A percentile compares a stretch with the other conserved stretches of the same genome.
Evolutionary conservation across 2,888 invertebrate genomes (phyloP).

Genomic region (Idaea straminata): DNA sequence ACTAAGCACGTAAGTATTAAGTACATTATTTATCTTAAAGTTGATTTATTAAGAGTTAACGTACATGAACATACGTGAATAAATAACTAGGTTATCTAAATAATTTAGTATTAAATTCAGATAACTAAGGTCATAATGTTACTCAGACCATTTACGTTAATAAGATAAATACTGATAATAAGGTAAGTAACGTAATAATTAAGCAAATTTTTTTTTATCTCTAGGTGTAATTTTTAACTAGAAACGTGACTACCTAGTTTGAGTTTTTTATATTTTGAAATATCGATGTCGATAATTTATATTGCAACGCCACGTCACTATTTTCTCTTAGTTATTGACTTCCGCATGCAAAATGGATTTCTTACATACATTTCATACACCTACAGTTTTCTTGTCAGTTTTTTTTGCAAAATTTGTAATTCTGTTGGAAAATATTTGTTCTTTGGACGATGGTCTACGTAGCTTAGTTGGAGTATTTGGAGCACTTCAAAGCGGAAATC

Average conservation of each 20-base stretch:
- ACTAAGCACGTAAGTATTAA: too few species aligned
- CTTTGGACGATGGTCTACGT: too few species aligned
- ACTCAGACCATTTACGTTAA: slow-evolving; percentile 21
- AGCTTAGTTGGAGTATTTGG: too few species aligned
- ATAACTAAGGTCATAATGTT: slow-evolving; percentile 43
- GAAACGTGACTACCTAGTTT: not conserved
- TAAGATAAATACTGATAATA: not conserved
- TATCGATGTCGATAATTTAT: too few species aligned
- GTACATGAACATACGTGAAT: not conserved
- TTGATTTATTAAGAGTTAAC: slow-evolving; percentile 2
- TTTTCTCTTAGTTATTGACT: too few species aligned
- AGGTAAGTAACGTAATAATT: not conserved
- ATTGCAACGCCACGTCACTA: too few species aligned
- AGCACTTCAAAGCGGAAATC: too few species aligned
- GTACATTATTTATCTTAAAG: not conserved
- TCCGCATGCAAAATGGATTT: too few species aligned
- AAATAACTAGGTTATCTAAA: slow-evolving; percentile 35
- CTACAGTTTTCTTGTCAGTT: too few species aligned
- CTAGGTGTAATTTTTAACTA: not conserved
- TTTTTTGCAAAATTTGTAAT: too few species aligned
- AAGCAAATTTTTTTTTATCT: not conserved
- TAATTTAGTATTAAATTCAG: slow-evolving; percentile 7
- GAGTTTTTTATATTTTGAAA: not conserved
- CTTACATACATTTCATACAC: too few species aligned
- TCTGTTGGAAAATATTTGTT: too few species aligned